phyloP scores from a whole-genome alignment of 2,888 invertebrate species.

The Melipona beecheii region DNA sequence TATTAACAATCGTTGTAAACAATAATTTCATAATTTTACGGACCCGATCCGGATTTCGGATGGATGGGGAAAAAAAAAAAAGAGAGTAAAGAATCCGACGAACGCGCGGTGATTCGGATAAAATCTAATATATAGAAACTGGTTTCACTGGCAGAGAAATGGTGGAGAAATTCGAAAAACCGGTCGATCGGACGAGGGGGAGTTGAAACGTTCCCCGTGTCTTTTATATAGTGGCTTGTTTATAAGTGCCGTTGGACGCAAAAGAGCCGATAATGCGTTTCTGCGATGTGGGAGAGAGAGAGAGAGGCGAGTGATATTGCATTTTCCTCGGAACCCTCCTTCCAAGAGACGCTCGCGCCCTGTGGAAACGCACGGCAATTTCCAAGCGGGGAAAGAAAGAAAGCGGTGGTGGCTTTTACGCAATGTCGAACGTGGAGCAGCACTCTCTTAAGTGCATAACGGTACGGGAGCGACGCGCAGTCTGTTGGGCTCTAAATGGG shows the following conservation, averaged over 20 bases:
- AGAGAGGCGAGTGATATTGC: not conserved
- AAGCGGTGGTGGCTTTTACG: constrained; percentile 40
- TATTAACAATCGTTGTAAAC: not conserved
- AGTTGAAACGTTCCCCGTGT: not conserved
- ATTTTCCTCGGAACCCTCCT: not conserved
- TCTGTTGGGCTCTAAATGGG: constrained; percentile 42
- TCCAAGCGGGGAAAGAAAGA: constrained; percentile 26
- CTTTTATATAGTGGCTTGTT: not conserved
- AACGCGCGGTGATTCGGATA: not conserved
- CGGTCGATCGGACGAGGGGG: not conserved
- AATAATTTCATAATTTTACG: not conserved
- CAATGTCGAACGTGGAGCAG: not conserved
- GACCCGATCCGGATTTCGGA: not conserved
- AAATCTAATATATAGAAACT: not conserved
- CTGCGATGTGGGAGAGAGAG: not conserved
- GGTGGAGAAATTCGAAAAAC: not conserved
- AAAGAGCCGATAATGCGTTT: not conserved
- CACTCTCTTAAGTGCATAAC: constrained; percentile 27
- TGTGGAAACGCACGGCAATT: constrained; percentile 14
- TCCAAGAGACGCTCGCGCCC: not conserved
- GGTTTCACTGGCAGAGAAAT: no score
- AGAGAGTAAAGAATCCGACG: not conserved
- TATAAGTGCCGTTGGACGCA: not conserved
- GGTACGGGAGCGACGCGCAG: constrained; percentile 32
- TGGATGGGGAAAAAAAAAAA: not conserved